Conservation (phyloP, 1,140 invertebrate species). For the Dendrolimus kikuchii region DNA sequence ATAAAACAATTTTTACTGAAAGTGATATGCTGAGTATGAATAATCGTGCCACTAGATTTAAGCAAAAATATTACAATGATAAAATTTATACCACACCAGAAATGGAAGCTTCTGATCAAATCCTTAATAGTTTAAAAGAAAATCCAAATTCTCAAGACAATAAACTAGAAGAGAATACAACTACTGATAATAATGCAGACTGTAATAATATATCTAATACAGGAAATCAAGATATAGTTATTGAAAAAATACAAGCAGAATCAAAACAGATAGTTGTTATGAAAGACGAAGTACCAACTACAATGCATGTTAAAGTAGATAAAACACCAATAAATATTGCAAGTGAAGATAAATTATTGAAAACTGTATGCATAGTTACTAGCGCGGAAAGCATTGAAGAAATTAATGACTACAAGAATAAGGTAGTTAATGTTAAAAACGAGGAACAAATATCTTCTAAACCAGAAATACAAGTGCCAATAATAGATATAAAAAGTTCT, state of each 20-base stretch:
- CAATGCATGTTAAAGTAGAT: no score
- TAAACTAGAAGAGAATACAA: slow-evolving; percentile 3
- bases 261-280: no score
- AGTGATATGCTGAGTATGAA: slow-evolving; percentile 56
- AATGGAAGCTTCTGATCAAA: slow-evolving; percentile 39
- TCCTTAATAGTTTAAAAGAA: slow-evolving; percentile 26
- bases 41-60: slow-evolving; percentile 52
- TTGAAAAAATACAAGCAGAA: no score
- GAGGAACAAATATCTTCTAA: neutral
- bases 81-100: slow-evolving; percentile 48
- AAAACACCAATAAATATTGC: no score
- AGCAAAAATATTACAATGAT: slow-evolving; percentile 61
- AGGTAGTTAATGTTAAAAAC: no score
- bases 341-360: no score
- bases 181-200: neutral
- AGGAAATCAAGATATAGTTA: neutral
- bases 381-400: no score
- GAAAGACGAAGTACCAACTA: no score
- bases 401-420: no score
- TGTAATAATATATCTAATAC: slow-evolving; percentile 7
- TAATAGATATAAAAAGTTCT: slow-evolving; percentile 1
- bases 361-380: no score
- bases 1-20: slow-evolving; percentile 41
- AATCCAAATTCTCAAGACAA: slow-evolving; percentile 5
- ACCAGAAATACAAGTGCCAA: slow-evolving; percentile 6